Evolutionary conservation across 2,888 invertebrate species (phyloP).

Genomic region (Andrena bucephala): DNA sequence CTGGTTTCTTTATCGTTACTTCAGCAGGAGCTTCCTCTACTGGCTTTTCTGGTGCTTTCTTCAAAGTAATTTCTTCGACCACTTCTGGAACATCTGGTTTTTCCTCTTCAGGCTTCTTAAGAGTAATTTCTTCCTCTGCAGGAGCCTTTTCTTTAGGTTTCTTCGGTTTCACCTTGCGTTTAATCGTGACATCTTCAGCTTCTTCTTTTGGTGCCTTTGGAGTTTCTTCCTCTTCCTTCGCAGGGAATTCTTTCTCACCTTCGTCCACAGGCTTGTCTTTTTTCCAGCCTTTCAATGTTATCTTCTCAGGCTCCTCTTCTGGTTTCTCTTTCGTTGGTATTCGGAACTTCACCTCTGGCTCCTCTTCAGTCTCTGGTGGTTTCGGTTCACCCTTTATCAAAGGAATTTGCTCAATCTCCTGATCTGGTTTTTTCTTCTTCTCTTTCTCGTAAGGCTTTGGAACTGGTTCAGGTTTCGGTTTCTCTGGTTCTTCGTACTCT

Average conservation of each 20-base stretch:
- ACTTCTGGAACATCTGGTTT: constrained; percentile 73
- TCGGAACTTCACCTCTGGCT: constrained; percentile 84
- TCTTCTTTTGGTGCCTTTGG: constrained; percentile 71
- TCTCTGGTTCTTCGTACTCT: constrained; percentile 75
- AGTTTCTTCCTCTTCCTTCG: constrained; percentile 66
- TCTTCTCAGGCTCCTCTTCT: constrained; percentile 81
- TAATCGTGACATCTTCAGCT: constrained; percentile 65
- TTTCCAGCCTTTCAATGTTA: constrained; percentile 81
- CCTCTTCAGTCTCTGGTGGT: constrained; percentile 84
- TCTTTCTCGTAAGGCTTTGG: constrained; percentile 76
- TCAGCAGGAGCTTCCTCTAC: constrained; percentile 85
- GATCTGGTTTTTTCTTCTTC: constrained; percentile 79
- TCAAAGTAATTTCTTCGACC: constrained; percentile 72
- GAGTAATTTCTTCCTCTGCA: constrained; percentile 82
- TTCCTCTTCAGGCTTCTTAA: constrained; percentile 80
- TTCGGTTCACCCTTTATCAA: constrained; percentile 83
- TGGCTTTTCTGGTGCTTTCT: constrained; percentile 70
- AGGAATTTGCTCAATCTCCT: constrained; percentile 80
- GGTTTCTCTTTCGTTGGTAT: constrained; percentile 79
- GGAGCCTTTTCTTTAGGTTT: constrained; percentile 67
- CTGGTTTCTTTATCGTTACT: constrained; percentile 79
- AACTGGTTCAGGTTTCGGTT: constrained; percentile 80
- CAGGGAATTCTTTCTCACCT: constrained; percentile 74
- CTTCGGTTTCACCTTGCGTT: constrained; percentile 68
- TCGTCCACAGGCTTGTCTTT: constrained; percentile 79